Base-by-base conservation (phyloP, 2,797 vertebrate species). In the Tenualosa ilisha region DNA sequence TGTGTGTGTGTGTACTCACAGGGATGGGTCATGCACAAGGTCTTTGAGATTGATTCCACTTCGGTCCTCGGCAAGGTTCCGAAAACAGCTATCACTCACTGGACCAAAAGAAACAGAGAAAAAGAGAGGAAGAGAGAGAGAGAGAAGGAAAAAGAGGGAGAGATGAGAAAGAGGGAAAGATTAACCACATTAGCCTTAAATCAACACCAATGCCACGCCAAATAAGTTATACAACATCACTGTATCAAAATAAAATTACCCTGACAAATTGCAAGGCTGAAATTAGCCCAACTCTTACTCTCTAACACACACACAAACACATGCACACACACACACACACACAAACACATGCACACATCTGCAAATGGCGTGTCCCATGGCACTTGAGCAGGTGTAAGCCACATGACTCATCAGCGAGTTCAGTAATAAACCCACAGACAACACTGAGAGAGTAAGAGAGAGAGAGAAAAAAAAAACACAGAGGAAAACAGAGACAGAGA, bases 21-120 rank as follows among this genome's bases (percentile, higher is more conserved):
- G 95, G 92, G 98, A 98, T 91, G 98, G 98, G 94, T 99, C 98
- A 91, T 99, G 98, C 90, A 99, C 96, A 86, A 99, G 97, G 94
- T 99, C 98, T 97, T 99, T 99, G 93, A 99, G 98, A 95, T 99
- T 99, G 96, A 99, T 96, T 85, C 98, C 98, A 92, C 98, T 99
- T 92, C 98, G 97, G 93, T 99, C 98, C 94, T 99, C 98, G 53
- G 98, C 98, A 87, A 99, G 97, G 94, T 99, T 99, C 92, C 97
- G 97, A 95, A 97, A 99, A 95, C 98, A 99, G 95, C 98, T 99
- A 96, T 99, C 98, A 90, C 98, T 99, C 96, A 99, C 98, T 99
- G 94, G 86, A 95, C 87, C 43, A 68, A 88, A 63, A 90, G 83
- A 88, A 90, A 91, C 88, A 93, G 88, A 83, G 89, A 89, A 68